These are phyloP conservation scores for Pelmatolapia mariae DNA, from an alignment of 2,113 vertebrate genomes.

Conservation along the genomic window DNA sequence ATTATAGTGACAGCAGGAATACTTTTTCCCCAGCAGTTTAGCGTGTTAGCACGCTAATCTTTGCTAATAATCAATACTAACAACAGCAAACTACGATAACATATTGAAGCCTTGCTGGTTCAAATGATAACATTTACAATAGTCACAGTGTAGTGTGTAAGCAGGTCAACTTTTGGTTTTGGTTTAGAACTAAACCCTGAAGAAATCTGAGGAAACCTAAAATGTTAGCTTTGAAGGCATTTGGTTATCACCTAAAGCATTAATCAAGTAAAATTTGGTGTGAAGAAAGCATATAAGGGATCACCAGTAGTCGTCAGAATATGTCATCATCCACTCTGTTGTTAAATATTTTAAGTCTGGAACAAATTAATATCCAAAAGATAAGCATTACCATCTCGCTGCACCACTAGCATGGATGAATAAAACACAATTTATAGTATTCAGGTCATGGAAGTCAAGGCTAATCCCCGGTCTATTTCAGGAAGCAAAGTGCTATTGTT, in stretches of 20 bases:
- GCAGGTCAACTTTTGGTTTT: neutral
- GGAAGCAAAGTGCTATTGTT: neutral
- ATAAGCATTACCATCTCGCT: neutral
- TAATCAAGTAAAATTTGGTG: neutral
- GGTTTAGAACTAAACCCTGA: fast-evolving
- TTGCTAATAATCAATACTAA: neutral
- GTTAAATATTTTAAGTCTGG: neutral
- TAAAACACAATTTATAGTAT: neutral
- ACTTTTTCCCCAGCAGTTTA: neutral
- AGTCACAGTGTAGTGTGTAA: neutral
- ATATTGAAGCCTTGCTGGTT: neutral
- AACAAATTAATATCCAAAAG: neutral
- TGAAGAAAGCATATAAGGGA: neutral
- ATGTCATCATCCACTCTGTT: neutral
- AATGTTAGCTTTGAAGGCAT: neutral
- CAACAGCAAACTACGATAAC: fast-evolving
- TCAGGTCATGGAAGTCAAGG: fast-evolving
- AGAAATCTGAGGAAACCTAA: neutral
- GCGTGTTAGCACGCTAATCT: neutral
- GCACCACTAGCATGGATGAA: neutral
- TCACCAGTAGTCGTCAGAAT: neutral
- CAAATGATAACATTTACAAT: neutral
- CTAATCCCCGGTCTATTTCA: fast-evolving
- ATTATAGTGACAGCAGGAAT: fast-evolving
- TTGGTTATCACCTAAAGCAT: neutral